These are phyloP conservation scores for Progne subis DNA, from an alignment of 2,113 vertebrate genomes.

Conservation along the genomic window DNA sequence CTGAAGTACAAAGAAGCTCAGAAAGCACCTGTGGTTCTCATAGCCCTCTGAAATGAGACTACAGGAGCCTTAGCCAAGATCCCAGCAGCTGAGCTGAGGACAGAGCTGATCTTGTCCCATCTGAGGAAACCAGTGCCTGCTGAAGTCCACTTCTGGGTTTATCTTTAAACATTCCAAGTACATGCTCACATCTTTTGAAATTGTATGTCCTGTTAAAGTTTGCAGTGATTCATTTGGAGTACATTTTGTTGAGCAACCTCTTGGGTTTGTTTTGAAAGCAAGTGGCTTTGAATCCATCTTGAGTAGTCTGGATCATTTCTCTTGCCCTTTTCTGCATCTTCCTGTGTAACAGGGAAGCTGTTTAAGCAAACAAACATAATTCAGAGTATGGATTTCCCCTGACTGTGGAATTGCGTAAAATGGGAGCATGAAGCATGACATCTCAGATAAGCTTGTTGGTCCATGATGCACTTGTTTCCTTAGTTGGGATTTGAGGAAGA, in stretches of 20 bases:
- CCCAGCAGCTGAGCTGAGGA: not conserved
- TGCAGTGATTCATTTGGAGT: conserved; percentile 3
- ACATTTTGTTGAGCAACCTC: conserved; percentile 34
- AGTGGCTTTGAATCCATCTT: conserved; percentile 9
- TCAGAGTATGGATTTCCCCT: not conserved
- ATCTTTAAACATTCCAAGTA: not conserved
- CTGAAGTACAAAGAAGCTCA: conserved; percentile 13
- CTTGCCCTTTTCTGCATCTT: not conserved
- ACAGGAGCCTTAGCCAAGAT: not conserved
- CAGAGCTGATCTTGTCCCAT: not conserved
- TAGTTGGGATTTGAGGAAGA: not conserved
- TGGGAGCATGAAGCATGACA: not conserved
- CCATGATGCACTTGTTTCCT: not conserved
- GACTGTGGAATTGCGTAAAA: not conserved
- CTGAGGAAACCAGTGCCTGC: not conserved
- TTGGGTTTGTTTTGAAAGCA: conserved; percentile 34
- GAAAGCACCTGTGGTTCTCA: conserved; percentile 16
- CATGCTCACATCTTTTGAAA: not conserved
- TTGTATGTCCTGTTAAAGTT: not conserved
- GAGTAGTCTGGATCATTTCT: not conserved
- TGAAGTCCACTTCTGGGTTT: not conserved
- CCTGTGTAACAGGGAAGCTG: conserved; percentile 6
- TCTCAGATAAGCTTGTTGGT: not conserved
- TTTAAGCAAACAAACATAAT: not conserved
- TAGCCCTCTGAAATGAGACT: not conserved